Conservation (phyloP, 2,888 invertebrate genomes). For the Crepidodera aurea region DNA sequence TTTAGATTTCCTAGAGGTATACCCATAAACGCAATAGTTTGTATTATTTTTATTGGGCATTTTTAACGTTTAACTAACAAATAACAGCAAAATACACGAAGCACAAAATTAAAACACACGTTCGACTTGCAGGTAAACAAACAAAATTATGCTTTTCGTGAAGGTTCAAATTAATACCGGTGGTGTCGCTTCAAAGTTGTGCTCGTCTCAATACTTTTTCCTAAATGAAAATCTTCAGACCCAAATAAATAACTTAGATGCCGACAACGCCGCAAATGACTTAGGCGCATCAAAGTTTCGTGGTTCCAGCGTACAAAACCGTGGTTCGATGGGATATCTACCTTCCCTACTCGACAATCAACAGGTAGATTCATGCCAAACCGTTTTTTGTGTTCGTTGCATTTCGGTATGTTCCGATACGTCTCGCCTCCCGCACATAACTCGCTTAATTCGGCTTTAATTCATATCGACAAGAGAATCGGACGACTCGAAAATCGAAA, state of each 20-base stretch:
- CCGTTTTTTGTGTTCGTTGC: slow-evolving; percentile 47
- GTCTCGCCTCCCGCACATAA: slow-evolving; percentile 48
- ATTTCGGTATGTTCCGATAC: slow-evolving; percentile 50
- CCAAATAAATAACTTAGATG: neutral
- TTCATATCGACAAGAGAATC: neutral
- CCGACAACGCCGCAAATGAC: neutral
- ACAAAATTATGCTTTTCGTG: too few relatives aligned
- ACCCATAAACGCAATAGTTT: too few relatives aligned
- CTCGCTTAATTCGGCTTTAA: neutral
- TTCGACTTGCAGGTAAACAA: too few relatives aligned
- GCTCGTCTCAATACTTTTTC: too few relatives aligned
- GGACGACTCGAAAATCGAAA: neutral
- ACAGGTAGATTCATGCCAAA: slow-evolving; percentile 45
- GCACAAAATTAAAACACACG: too few relatives aligned
- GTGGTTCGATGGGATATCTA: neutral
- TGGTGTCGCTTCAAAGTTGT: too few relatives aligned
- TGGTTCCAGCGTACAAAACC: slow-evolving; percentile 1
- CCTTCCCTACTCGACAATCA: slow-evolving; percentile 36
- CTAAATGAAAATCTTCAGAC: too few relatives aligned
- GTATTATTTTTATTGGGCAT: too few relatives aligned
- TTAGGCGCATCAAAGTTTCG: slow-evolving; percentile 21
- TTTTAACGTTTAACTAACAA: too few relatives aligned
- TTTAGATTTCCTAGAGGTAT: too few relatives aligned
- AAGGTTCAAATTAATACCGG: too few relatives aligned
- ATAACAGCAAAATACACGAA: too few relatives aligned